These are phyloP conservation scores for Leistus spinibarbis DNA, from an alignment of 2,888 invertebrate species.

Conservation along the genomic window DNA sequence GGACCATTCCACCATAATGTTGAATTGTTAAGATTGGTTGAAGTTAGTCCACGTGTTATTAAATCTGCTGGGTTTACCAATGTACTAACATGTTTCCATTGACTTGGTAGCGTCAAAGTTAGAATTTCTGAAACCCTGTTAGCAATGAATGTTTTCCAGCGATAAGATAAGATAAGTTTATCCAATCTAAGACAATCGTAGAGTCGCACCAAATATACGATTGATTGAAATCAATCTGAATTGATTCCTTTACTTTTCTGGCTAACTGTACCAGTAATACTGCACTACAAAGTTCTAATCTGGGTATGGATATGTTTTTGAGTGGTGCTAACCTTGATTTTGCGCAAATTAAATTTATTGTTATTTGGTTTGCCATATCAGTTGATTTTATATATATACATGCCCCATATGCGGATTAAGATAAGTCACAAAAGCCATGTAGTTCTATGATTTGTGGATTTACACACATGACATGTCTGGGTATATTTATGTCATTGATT, in stretches of 20 bases:
- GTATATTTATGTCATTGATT: too few species aligned
- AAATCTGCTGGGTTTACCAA: too few species aligned
- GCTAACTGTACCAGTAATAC: slow-evolving; percentile 42
- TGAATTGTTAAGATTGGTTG: too few species aligned
- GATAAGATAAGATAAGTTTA: not conserved
- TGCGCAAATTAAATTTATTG: slow-evolving; percentile 8
- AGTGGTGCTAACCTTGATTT: slow-evolving; percentile 20
- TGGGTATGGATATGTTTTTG: slow-evolving; percentile 42
- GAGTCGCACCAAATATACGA: slow-evolving; percentile 45
- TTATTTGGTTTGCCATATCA: slow-evolving; percentile 10
- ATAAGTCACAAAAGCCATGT: slow-evolving; percentile 45
- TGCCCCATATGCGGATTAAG: slow-evolving; percentile 43
- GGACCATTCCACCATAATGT: too few species aligned
- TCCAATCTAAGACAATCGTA: slow-evolving; percentile 43
- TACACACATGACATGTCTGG: not conserved
- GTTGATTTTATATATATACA: slow-evolving; percentile 39
- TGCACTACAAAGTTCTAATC: slow-evolving; percentile 46
- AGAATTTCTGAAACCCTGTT: too few species aligned
- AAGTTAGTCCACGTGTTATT: too few species aligned
- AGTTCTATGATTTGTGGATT: slow-evolving; percentile 19
- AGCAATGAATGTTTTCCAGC: slow-evolving; percentile 41
- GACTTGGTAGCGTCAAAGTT: too few species aligned
- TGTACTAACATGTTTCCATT: too few species aligned
- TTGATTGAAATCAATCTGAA: slow-evolving; percentile 7
- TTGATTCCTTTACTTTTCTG: slow-evolving; percentile 8